Percentiles rank a stretch among this genome's conserved stretches.
These are phyloP conservation scores for Tenthredo mesomela DNA, from an alignment of 2,888 invertebrate species.

Conservation along the genomic window DNA sequence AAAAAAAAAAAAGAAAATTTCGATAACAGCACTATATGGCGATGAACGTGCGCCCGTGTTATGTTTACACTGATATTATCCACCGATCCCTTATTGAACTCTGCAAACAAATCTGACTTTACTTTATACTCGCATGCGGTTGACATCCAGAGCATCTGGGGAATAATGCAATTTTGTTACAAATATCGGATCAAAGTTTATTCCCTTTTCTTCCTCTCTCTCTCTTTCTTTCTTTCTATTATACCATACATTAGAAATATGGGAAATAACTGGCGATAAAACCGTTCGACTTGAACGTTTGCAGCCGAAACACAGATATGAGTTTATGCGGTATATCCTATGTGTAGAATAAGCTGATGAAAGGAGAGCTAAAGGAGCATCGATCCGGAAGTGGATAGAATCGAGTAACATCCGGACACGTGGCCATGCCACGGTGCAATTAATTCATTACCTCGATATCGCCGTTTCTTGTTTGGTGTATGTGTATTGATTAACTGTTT, in stretches of 20 bases:
- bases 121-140: too few relatives aligned
- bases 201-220: not conserved
- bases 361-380: slow-evolving; percentile 55
- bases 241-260: not conserved
- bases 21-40: not conserved
- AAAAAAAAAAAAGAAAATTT: too few relatives aligned
- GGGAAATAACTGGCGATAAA: too few relatives aligned
- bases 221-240: too few relatives aligned
- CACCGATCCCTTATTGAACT: slow-evolving; percentile 19
- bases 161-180: not conserved
- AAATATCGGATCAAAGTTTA: not conserved
- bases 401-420: slow-evolving; percentile 73
- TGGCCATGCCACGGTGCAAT: slow-evolving; percentile 68
- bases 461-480: not conserved
- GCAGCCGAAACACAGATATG: too few relatives aligned
- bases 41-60: slow-evolving; percentile 2
- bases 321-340: too few relatives aligned
- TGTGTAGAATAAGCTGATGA: not conserved
- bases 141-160: not conserved
- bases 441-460: slow-evolving; percentile 73
- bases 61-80: not conserved
- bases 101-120: not conserved
- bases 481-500: not conserved
- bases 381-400: slow-evolving; percentile 68
- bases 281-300: not conserved